Percentiles rank a stretch among this genome's conserved stretches.
These are phyloP conservation scores for Urocitellus parryii DNA, from an alignment of 2,113 vertebrate species.

Conservation along the genomic window DNA sequence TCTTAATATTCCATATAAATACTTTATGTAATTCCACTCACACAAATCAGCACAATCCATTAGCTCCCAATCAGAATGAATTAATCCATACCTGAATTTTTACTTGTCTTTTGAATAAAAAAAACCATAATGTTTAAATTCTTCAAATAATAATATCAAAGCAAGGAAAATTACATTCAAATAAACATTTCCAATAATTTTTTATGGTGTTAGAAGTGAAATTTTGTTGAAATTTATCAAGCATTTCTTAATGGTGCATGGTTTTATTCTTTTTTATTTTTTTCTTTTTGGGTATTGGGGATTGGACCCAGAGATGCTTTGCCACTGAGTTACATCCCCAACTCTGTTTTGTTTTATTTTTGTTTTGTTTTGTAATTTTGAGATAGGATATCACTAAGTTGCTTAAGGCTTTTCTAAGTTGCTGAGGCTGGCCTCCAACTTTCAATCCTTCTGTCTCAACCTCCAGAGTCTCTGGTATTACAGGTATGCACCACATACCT, in stretches of 20 bases:
- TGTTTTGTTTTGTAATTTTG: too few species aligned
- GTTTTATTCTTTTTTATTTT: neutral
- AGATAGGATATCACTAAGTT: too few species aligned
- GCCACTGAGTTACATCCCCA: too few species aligned
- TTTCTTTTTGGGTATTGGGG: too few species aligned
- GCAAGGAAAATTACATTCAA: neutral
- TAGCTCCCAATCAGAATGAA: neutral
- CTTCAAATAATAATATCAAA: conserved; percentile 16
- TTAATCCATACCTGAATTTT: neutral
- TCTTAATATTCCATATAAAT: neutral
- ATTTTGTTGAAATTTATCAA: conserved; percentile 15
- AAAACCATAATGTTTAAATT: neutral
- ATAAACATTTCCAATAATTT: conserved; percentile 7
- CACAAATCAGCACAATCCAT: neutral
- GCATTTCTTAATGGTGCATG: neutral
- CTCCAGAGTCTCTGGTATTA: too few species aligned
- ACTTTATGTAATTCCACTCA: neutral
- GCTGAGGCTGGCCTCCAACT: too few species aligned
- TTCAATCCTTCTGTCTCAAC: too few species aligned
- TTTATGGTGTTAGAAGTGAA: neutral
- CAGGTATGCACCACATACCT: too few species aligned
- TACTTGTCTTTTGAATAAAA: neutral
- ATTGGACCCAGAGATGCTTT: too few species aligned
- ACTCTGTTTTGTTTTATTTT: too few species aligned
- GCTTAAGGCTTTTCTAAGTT: too few species aligned